Base-by-base conservation (phyloP, 2,797 vertebrate genomes). In the Pseudochromis fuscus region DNA sequence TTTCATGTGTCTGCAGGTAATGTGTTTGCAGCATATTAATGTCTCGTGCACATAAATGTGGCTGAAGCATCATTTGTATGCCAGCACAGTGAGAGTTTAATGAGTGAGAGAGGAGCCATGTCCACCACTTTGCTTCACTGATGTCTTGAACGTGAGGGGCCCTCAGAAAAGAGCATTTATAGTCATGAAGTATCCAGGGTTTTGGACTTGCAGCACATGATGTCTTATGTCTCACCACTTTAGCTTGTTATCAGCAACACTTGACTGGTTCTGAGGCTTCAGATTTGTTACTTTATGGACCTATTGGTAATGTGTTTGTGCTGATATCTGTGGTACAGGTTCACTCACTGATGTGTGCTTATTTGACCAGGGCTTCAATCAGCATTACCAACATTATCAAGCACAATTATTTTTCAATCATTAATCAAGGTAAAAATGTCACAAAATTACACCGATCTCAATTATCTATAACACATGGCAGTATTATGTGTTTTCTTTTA, bases 11-110 rank as follows among this genome's bases (percentile, higher is more conserved):
- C 23, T 44, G 65, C 50, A 44, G 55, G 10, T 40, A 18, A 42
- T 40, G 44, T 24, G 7, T 61, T 35, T 38, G 44, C 18, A 19
- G 11, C 44, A 11, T 28, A 58, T 73, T 58, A 13, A 46, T 56
- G 46, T 42, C 27, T 50, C 0, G 1, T 58, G 72, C 69, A 67
- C 60, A 16, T 30, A 27, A 58, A 66, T 16, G 4, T 71, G 65
- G 1, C 18, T 37, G 19, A 13, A 58, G 46, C 27, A n/a, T 65
- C 11, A 55, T 79, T 77, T 60, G 51, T 58, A 67, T 77, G 42
- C 64, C 1, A 1, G 52, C 37, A 40, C 28, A 30, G 53, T 42
- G n/a, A 24, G 31, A 31, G 23, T 55, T 37, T 78, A 53, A 74
- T 69, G 24, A 57, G 42, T 25, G 40, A 37, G 31, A 63, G n/a